These are phyloP conservation scores for Phrynocephalus guinanensis DNA, from an alignment of 2,797 vertebrate genomes.

Conservation along the genomic window DNA sequence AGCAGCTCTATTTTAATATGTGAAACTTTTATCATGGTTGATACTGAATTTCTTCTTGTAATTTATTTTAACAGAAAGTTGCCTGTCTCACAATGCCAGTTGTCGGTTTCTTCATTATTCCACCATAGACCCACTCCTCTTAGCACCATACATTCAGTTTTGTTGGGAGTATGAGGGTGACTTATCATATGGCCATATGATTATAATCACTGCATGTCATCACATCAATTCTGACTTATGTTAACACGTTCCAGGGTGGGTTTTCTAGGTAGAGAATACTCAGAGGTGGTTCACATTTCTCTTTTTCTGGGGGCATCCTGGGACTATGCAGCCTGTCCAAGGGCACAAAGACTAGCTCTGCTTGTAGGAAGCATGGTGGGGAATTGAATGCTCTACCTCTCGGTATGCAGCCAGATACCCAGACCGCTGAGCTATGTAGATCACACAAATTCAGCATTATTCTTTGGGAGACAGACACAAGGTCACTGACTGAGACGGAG, in stretches of 20 bases:
- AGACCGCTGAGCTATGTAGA: not conserved
- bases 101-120: not conserved
- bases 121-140: not conserved
- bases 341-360: too few relatives aligned
- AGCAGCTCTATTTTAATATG: too few relatives aligned
- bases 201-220: not conserved
- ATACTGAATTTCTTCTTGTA: not conserved
- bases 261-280: too few relatives aligned
- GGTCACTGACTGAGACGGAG: not conserved
- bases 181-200: not conserved
- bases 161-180: not conserved
- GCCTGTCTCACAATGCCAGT: not conserved
- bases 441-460: constrained; percentile 11
- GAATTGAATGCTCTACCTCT: too few relatives aligned
- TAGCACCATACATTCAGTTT: not conserved
- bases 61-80: constrained; percentile 7
- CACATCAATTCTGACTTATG: too few relatives aligned
- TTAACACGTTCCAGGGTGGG: too few relatives aligned
- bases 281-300: too few relatives aligned
- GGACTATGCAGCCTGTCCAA: too few relatives aligned
- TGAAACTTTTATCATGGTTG: too few relatives aligned
- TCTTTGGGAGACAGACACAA: not conserved
- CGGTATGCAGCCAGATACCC: too few relatives aligned
- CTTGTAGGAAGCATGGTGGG: too few relatives aligned
- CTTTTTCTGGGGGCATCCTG: too few relatives aligned